Conservation (phyloP, 2,888 invertebrate genomes). For the Leptopilina myrica region DNA sequence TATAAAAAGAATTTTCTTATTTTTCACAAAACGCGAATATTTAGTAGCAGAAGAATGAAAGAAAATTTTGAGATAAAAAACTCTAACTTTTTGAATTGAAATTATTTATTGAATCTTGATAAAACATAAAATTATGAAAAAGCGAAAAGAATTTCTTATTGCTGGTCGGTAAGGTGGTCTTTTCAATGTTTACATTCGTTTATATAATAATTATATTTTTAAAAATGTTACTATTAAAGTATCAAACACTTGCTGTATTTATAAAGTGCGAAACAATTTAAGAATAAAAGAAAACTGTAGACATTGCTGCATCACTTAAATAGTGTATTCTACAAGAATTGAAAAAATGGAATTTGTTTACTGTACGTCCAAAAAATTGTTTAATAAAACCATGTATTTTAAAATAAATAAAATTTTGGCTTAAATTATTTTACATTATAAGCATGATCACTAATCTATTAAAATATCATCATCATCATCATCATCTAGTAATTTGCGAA, state of each 20-base stretch:
- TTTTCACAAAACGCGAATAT: slow-evolving; percentile 11
- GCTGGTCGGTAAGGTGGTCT: slow-evolving; percentile 39
- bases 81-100: slow-evolving; percentile 15
- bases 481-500: too few species aligned
- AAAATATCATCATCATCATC: too few species aligned
- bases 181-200: slow-evolving; percentile 21
- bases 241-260: slow-evolving; percentile 17
- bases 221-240: slow-evolving; percentile 19
- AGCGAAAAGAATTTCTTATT: slow-evolving; percentile 37
- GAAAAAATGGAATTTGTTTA: slow-evolving; percentile 17
- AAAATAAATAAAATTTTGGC: background rate
- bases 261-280: slow-evolving; percentile 11
- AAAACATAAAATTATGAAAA: background rate
- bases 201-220: slow-evolving; percentile 7
- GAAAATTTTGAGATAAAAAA: slow-evolving; percentile 7
- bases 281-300: slow-evolving; percentile 6
- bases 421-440: too few species aligned
- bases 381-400: slow-evolving; percentile 38
- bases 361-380: slow-evolving; percentile 32
- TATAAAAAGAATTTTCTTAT: background rate
- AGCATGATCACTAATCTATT: too few species aligned
- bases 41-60: background rate
- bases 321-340: slow-evolving; percentile 16
- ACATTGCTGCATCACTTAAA: slow-evolving; percentile 28
- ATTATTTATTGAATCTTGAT: slow-evolving; percentile 7